A percentile compares a stretch with the other conserved stretches of the same genome.
These are phyloP conservation scores for Anser cygnoides DNA, from an alignment of 2,113 vertebrate genomes.

Conservation along the genomic window DNA sequence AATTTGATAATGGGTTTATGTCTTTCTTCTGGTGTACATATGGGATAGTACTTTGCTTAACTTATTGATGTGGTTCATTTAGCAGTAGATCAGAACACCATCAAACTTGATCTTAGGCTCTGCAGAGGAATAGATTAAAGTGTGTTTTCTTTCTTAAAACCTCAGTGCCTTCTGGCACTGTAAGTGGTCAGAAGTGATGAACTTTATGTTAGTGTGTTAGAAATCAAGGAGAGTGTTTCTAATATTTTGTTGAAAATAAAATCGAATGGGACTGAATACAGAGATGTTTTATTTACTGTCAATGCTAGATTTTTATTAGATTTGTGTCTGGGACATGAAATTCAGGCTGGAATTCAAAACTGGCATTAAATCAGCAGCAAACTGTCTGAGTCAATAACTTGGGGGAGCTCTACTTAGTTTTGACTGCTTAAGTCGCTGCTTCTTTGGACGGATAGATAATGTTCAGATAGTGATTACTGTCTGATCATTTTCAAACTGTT, in stretches of 20 bases:
- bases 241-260: neutral
- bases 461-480: neutral
- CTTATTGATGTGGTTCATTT: constrained; percentile 18
- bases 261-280: neutral
- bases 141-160: neutral
- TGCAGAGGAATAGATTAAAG: neutral
- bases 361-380: neutral
- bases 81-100: constrained; percentile 3
- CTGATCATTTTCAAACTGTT: neutral
- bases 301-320: neutral
- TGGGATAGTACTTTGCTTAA: neutral
- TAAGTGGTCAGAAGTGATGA: neutral
- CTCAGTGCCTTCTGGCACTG: neutral
- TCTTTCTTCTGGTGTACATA: neutral
- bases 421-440: neutral
- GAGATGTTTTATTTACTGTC: neutral
- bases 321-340: neutral
- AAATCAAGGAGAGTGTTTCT: neutral
- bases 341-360: neutral
- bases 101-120: neutral
- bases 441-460: neutral
- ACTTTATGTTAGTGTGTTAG: neutral
- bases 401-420: neutral
- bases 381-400: neutral
- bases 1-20: constrained; percentile 48